Base-by-base conservation (phyloP, 2,113 vertebrate genomes). In the Ahaetulla prasina region DNA sequence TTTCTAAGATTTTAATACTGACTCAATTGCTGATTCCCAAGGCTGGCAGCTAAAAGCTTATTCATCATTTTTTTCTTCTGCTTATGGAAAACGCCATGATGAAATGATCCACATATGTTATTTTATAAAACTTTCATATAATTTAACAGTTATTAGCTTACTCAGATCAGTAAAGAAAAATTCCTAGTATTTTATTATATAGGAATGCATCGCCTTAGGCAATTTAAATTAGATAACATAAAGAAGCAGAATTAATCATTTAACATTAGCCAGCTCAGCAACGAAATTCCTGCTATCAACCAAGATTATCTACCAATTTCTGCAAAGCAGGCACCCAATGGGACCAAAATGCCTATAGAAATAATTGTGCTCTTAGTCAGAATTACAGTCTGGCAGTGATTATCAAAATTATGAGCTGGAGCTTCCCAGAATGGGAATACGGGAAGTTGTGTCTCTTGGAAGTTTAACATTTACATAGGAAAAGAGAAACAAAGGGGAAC, bases 261-360 rank as follows among this genome's bases (percentile, higher is more conserved):
- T 39, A 18, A 47, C 0, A 57, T 0, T 43, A 30, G 85, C 57
- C 1, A 10, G 94, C 80, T 95, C 90, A 92, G 92, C 43, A 43
- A 43, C 0, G 0, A 92, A 68, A 87, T 23, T 16, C 50, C 94
- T 84, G 53, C 84, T 88, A 74, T 84, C 91, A 92, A 47, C 74
- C 84, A 39, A 89, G 90, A 87, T 92, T 90, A 94, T 30, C n/a
- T 93, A 27, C 18, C n/a, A 0, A 35, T 74, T 45, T 52, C 68
- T 43, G 35, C 45, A 47, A 88, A 92, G n/a, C 0, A 68, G 55
- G 49, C 30, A 49, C 0, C n/a, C 50, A 1, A 0, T 92, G 50
- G 88, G 86, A 68, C 87, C 92, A 74, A 49, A 63, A 54, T 0
- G 30, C 0, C 63, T 0, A 20, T 54, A 87, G 54, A 60, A 60